phyloP scores from a whole-genome alignment of 2,113 vertebrate genomes.

The cat (Felis catus) region F.catus_Fca126_mat1.0 CM031428.1:59704501-59705000 shows the following conservation, averaged over 20 bases:
- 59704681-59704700: not conserved
- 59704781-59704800: not conserved
- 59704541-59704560: not conserved
- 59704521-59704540: not conserved
- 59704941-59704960: not conserved
- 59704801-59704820: not conserved
- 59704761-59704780: not conserved
- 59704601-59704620: not conserved
- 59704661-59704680: conserved; percentile 50
- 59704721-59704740: not conserved
- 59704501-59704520: not conserved
- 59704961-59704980: not conserved
- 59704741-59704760: not conserved
- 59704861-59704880: not conserved
- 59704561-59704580: not conserved
- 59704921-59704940: not conserved
- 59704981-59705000: not conserved
- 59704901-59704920: not conserved
- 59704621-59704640: not conserved
- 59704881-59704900: too few relatives aligned
- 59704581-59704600: not conserved
- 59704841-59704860: not conserved
- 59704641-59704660: not conserved
- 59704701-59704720: not conserved
- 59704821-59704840: too few relatives aligned